Base-by-base conservation (phyloP, 2,888 invertebrate genomes). In the Thalpophila matura region DNA sequence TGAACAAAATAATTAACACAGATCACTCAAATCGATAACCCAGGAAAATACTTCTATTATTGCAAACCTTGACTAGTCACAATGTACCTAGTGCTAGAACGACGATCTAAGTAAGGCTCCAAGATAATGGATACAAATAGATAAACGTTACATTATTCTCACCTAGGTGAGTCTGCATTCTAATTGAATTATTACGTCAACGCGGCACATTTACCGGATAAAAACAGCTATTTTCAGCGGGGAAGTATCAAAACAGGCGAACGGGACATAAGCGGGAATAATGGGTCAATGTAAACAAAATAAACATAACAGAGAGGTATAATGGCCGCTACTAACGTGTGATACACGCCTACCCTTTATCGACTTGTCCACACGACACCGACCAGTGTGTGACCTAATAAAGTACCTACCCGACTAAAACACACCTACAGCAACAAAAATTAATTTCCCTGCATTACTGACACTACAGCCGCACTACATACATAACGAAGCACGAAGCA, bases 301-400 rank as follows among this genome's bases (percentile, higher is more conserved):
- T 84, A 85, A 85, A 84, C 80, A 81, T 84, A 74, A 81, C 80
- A 83, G 77, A 76, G 79, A 80, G 78, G 81, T 82, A 80, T 86
- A 85, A 87, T 84, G 77, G 76, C 77, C 74, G 81, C 63, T 73
- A 79, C 77, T 80, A 77, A 86, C 81, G 83, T 79, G 84, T 86
- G 83, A 83, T 82, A 82, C 85, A 81, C 64, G 38, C 84, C 86
- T 85, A 83, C 86, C 85, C 86, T 84, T 87, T 89, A 89, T 89
- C 89, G 88, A 88, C 87, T 86, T 69, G 77, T 78, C 81, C 77
- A 80, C 78, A 71, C 79, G 72, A 74, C 82, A 80, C 71, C 84
- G 83, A 84, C 79, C 86, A 83, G 74, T 82, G 82, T 61, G 59
- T 88, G 90, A 90, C 89, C 89, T 82, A 90, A 83, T 91, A 90